phyloP scores from a whole-genome alignment of 1,140 invertebrate genomes.

The Teleogryllus occipitalis region DNA sequence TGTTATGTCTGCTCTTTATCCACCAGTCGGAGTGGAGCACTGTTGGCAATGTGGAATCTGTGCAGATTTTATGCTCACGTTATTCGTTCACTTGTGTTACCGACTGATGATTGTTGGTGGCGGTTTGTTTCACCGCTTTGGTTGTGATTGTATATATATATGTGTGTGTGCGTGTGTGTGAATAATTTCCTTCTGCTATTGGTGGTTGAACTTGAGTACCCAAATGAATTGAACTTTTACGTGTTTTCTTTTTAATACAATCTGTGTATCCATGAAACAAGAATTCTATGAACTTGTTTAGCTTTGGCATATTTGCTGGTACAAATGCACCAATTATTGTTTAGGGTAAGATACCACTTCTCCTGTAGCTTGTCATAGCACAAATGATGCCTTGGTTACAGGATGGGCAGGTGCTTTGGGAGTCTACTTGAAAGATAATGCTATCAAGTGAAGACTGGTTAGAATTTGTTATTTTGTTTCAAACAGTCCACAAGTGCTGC shows the following conservation, averaged over 20 bases:
- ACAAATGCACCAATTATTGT: not conserved
- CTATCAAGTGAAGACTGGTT: not conserved
- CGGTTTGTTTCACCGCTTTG: not conserved
- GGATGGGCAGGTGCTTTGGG: not conserved
- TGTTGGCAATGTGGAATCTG: not conserved
- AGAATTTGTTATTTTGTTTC: not conserved
- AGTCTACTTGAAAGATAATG: not conserved
- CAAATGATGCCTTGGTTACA: not conserved
- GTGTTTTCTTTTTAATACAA: not conserved
- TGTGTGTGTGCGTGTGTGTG: not conserved
- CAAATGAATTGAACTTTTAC: not conserved
- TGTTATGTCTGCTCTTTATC: not conserved
- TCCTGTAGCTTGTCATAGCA: not conserved
- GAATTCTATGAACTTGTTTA: not conserved
- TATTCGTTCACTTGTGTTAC: not conserved
- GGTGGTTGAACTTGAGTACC: not conserved
- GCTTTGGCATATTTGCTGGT: not conserved
- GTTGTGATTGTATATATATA: not conserved
- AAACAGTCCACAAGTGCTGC: not conserved
- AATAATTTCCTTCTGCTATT: not conserved
- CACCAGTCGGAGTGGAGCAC: not conserved
- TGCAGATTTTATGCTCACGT: not conserved
- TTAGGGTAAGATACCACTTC: not conserved
- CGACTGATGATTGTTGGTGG: not conserved
- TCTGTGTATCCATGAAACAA: not conserved